Base-by-base conservation (phyloP, 2,113 vertebrate genomes). In the Leptobrachium ailaonicum region DNA sequence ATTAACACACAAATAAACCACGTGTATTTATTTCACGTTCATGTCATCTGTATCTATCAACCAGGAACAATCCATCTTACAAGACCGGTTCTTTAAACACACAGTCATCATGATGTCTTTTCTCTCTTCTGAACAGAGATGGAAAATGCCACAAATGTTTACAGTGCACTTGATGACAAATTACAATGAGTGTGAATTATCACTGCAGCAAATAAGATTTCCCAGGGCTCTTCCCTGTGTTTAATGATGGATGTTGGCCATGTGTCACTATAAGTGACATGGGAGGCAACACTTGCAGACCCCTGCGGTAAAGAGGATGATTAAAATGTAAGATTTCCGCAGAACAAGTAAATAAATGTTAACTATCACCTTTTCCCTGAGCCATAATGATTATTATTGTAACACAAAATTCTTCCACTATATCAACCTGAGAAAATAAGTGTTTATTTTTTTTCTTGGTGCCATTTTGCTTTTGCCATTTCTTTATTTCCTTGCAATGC, bases 281-380 rank as follows among this genome's bases (percentile, higher is more conserved):
- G 11, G 20, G 56, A 40, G 14, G 54, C 41, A 77, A 41, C 54
- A 41, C 3, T 71, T 62, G n/a, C 66, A 70, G 32, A 41, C 67
- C 69, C 75, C 75, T 54, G 8, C 44, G 41, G 50, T 45, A 68
- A 4, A 71, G 44, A 47, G 7, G 56, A 10, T 70, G 76, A 77
- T 70, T 70, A 41, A 60, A 70, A 60, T 7, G 14, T 70, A 47
- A 70, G 42, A 14, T 56, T 77, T 45, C 41, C 40, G 41, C 20
- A 56, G 50, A 42, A 54, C 32, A 71, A 32, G 44, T 45, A 77
- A 77, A 77, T 54, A 77, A 67, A 77, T 42, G 53, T 77, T 40
- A 60, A 10, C 2, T 58, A 12, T 42, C 41, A 69, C 41, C 14
- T 2, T 12, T 66, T 53, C 56, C 56, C 56, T 3, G 9, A 60